Conservation (phyloP, 2,888 invertebrate genomes). For the Aphodius sticticus region DNA sequence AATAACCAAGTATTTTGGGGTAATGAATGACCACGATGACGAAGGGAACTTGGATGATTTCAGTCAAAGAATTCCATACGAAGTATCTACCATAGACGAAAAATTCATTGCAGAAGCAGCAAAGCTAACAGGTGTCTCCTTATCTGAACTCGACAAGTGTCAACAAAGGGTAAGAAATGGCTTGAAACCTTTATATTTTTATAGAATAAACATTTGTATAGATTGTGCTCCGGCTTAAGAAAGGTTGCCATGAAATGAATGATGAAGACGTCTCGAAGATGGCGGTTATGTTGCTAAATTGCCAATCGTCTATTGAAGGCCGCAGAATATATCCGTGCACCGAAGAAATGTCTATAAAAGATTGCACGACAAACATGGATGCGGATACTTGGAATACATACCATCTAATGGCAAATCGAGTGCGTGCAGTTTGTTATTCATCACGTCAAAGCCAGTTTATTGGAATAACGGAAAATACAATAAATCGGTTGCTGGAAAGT, state of each 20-base stretch:
- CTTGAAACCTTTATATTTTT: conserved; percentile 19
- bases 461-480: conserved; percentile 69
- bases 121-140: conserved; percentile 64
- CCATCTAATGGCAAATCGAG: conserved; percentile 72
- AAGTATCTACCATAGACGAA: conserved; percentile 66
- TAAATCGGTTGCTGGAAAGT: conserved; percentile 68
- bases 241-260: conserved; percentile 66
- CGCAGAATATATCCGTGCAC: conserved; percentile 68
- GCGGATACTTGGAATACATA: conserved; percentile 75
- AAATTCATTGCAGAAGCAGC: conserved; percentile 70
- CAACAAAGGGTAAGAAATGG: conserved; percentile 64
- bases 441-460: conserved; percentile 71
- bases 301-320: conserved; percentile 70
- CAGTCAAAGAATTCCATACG: conserved; percentile 60
- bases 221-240: conserved; percentile 68
- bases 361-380: conserved; percentile 72
- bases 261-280: conserved; percentile 73
- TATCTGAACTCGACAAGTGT: conserved; percentile 68
- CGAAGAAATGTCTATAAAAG: conserved; percentile 68
- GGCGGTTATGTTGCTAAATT: conserved; percentile 72
- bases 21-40: conserved; percentile 37
- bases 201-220: conserved; percentile 48
- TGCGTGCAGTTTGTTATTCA: conserved; percentile 72
- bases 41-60: conserved; percentile 43
- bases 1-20: conserved; percentile 47